Conservation (phyloP, 2,888 invertebrate species). For the Elegia similella region DNA sequence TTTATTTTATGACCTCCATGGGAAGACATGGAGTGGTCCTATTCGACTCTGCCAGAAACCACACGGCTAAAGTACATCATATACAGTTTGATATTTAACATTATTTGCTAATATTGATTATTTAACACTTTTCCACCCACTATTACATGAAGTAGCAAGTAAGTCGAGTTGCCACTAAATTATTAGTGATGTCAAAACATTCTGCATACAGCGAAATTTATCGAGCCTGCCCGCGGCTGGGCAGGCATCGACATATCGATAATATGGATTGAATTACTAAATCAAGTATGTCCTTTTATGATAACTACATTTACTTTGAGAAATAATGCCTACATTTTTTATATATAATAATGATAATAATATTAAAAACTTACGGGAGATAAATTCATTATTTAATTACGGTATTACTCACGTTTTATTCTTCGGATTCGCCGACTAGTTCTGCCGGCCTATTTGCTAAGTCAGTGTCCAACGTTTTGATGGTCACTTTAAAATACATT, state of each 20-base stretch:
- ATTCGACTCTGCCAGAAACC: too few species aligned
- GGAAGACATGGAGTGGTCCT: too few species aligned
- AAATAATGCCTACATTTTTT: background rate
- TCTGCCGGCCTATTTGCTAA: too few species aligned
- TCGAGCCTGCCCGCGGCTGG: constrained; percentile 32
- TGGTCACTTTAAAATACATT: too few species aligned
- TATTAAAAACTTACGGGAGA: too few species aligned
- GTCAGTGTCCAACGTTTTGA: too few species aligned
- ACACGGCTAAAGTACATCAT: too few species aligned
- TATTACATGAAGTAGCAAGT: constrained; percentile 13
- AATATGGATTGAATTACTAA: constrained; percentile 6
- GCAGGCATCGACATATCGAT: constrained; percentile 7
- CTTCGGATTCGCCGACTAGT: too few species aligned
- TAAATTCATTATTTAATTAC: too few species aligned
- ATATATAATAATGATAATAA: too few species aligned
- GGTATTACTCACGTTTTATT: too few species aligned
- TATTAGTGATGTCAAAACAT: constrained; percentile 47
- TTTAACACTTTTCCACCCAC: background rate
- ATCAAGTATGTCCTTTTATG: constrained; percentile 5
- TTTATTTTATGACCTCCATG: too few species aligned
- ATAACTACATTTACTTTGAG: constrained; percentile 7
- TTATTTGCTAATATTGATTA: background rate
- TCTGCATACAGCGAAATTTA: constrained; percentile 40
- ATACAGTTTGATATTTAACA: background rate
- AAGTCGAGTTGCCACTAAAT: constrained; percentile 11